Evolutionary conservation across 2,113 vertebrate species (phyloP).

Genomic region (Plectropomus leopardus): DNA sequence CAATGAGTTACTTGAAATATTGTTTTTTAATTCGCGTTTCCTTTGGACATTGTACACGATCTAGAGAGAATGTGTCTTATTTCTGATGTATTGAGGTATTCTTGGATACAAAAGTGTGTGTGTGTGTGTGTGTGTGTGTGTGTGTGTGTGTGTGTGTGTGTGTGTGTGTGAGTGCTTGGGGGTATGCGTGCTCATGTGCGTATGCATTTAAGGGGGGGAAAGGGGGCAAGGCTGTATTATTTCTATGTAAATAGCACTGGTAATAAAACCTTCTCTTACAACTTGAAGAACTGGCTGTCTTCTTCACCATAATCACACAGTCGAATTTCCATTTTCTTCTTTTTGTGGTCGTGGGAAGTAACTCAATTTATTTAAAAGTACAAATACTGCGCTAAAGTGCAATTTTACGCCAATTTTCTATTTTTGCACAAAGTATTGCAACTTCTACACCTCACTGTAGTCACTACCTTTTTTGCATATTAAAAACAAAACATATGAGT

Average conservation of each 20-base stretch:
- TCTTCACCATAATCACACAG: not conserved
- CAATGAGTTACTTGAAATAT: conserved; percentile 50
- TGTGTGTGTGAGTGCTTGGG: conserved; percentile 76
- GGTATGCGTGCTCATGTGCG: conserved; percentile 66
- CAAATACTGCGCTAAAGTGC: not conserved
- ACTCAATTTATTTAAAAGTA: not conserved
- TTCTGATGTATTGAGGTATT: conserved; percentile 54
- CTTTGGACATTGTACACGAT: conserved; percentile 55
- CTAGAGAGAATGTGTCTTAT: conserved; percentile 67
- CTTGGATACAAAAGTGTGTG: conserved; percentile 52
- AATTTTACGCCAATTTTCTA: not conserved
- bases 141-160: conserved; percentile 1
- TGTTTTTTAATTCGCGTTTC: conserved; percentile 53
- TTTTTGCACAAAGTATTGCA: not conserved
- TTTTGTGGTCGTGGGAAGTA: not conserved
- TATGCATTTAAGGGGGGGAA: conserved; percentile 18
- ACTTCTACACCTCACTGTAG: not conserved
- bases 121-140: conserved; percentile 19
- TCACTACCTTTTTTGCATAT: not conserved
- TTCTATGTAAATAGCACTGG: conserved; percentile 88
- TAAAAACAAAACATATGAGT: conserved; percentile 11
- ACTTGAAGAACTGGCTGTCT: conserved; percentile 63
- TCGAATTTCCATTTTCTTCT: not conserved
- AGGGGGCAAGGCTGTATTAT: conserved; percentile 77
- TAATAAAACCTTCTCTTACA: conserved; percentile 86